These are phyloP conservation scores for Cnemophilus loriae DNA, from an alignment of 2,113 vertebrate genomes.

Conservation along the genomic window DNA sequence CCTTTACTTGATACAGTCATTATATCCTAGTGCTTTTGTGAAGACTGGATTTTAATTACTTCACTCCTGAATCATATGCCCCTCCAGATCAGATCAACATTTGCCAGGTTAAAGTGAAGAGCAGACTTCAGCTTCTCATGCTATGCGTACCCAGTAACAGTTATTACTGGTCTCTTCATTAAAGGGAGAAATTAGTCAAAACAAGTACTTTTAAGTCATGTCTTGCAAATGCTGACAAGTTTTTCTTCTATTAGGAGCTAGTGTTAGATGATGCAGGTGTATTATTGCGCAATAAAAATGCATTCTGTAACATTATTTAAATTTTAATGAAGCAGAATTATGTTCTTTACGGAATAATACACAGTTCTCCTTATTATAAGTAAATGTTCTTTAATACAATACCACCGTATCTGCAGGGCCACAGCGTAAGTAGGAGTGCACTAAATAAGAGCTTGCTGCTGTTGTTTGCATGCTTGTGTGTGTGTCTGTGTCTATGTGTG, in stretches of 20 bases:
- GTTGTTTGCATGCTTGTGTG: not conserved
- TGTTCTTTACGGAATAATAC: not conserved
- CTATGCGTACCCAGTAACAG: not conserved
- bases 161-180: not conserved
- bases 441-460: not conserved
- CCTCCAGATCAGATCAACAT: slow-evolving; percentile 31
- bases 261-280: not conserved
- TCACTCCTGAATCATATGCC: not conserved
- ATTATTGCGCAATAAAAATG: not conserved
- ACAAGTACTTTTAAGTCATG: not conserved
- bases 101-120: not conserved
- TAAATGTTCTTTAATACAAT: not conserved
- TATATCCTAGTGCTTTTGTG: slow-evolving; percentile 40
- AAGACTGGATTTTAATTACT: slow-evolving; percentile 35
- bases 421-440: not conserved
- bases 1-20: slow-evolving; percentile 36
- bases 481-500: not conserved
- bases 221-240: not conserved
- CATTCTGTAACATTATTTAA: not conserved
- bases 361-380: not conserved
- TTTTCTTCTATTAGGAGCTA: not conserved
- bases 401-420: not conserved
- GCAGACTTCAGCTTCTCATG: not conserved
- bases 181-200: not conserved
- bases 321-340: not conserved